Conservation (phyloP, 2,888 invertebrate species). For the Cerastis leucographa region DNA sequence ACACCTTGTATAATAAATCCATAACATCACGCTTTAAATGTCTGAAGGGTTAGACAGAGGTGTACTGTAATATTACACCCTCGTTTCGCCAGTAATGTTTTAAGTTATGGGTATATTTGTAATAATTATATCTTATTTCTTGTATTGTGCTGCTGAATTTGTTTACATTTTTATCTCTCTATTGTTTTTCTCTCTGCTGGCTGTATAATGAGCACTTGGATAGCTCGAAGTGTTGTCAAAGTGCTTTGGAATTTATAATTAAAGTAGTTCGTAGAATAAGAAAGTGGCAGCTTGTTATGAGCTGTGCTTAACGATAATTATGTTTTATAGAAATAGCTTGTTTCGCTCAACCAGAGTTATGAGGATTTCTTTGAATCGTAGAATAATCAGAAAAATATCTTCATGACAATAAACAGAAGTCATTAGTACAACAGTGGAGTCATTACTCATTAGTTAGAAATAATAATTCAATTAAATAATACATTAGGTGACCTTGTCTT, state of each 20-base stretch:
- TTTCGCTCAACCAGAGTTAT: background rate
- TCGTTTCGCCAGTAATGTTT: too few relatives aligned
- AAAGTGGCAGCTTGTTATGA: slow-evolving; percentile 3
- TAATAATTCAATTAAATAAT: background rate
- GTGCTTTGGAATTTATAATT: slow-evolving; percentile 3
- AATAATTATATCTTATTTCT: background rate
- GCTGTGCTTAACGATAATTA: background rate
- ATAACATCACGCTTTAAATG: background rate
- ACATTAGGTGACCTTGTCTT: background rate
- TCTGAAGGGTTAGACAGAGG: too few relatives aligned
- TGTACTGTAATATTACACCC: too few relatives aligned
- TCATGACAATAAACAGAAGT: background rate
- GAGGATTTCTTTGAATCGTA: background rate
- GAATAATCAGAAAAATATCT: background rate
- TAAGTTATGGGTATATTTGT: background rate
- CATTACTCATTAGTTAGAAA: background rate
- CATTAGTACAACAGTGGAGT: too few relatives aligned
- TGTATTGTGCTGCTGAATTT: background rate
- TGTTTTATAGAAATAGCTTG: background rate
- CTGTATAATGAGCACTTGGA: slow-evolving; percentile 9
- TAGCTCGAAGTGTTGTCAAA: too few relatives aligned
- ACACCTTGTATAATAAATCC: too few relatives aligned
- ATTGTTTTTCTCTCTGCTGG: background rate
- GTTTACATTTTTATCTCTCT: slow-evolving; percentile 25
- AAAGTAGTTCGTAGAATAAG: background rate